These are phyloP conservation scores for Mimachlamys varia DNA, from an alignment of 2,888 invertebrate genomes.

Conservation along the genomic window DNA sequence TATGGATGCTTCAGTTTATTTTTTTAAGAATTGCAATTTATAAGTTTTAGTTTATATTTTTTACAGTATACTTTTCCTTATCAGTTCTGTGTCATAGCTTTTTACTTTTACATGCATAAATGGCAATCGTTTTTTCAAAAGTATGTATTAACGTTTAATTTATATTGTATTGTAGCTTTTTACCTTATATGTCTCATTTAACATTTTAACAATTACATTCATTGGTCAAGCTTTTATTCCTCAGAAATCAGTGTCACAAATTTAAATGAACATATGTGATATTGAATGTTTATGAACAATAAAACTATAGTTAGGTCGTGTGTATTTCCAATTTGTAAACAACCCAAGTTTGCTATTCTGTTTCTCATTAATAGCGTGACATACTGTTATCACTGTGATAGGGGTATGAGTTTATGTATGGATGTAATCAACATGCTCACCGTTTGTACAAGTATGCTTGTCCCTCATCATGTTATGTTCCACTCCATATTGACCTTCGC, in stretches of 20 bases:
- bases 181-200: background rate
- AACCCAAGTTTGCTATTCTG: background rate
- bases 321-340: slow-evolving; percentile 1
- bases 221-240: background rate
- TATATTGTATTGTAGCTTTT: background rate
- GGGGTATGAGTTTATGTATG: background rate
- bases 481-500: background rate
- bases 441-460: background rate
- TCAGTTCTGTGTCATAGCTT: background rate
- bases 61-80: background rate
- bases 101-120: slow-evolving; percentile 25
- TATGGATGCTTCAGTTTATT: background rate
- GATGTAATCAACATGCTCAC: background rate
- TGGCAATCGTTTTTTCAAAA: background rate
- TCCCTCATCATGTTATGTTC: background rate
- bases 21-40: background rate
- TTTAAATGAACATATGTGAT: background rate
- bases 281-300: background rate
- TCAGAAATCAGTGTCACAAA: background rate
- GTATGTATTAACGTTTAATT: background rate
- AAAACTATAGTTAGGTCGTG: background rate
- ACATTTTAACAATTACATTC: background rate
- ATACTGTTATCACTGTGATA: background rate
- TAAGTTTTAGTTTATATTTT: background rate
- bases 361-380: background rate